These are phyloP conservation scores for Charaxes varanes DNA, from an alignment of 1,140 invertebrate genomes.

Conservation along the genomic window DNA sequence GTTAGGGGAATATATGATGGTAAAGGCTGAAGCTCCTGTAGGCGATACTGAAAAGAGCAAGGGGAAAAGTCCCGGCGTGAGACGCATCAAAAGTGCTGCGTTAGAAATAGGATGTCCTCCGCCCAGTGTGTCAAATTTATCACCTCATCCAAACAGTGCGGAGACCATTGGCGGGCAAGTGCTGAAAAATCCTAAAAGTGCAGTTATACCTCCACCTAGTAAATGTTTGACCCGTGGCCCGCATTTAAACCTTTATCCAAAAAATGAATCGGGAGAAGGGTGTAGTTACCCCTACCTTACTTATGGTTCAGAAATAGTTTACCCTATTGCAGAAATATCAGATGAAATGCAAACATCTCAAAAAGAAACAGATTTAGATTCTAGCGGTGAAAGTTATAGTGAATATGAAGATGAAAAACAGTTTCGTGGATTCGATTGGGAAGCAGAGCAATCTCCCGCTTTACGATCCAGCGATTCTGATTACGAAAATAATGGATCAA, in stretches of 20 bases:
- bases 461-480: conserved; percentile 73
- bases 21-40: conserved; percentile 52
- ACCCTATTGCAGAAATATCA: conserved; percentile 88
- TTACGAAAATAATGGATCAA: conserved; percentile 76
- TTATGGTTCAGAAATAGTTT: conserved; percentile 85
- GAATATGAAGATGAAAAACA: conserved; percentile 76
- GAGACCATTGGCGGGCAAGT: conserved; percentile 79
- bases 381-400: conserved; percentile 69
- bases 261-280: conserved; percentile 65
- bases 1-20: conserved; percentile 71
- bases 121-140: conserved; percentile 77
- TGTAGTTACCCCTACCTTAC: conserved; percentile 78
- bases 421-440: conserved; percentile 70
- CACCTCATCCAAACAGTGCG: conserved; percentile 79
- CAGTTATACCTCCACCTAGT: conserved; percentile 78
- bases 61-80: conserved; percentile 70
- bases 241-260: conserved; percentile 78
- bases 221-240: conserved; percentile 79
- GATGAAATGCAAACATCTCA: conserved; percentile 85
- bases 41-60: conserved; percentile 56
- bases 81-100: conserved; percentile 79
- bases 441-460: conserved; percentile 63
- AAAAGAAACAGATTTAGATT: conserved; percentile 78
- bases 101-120: conserved; percentile 79
- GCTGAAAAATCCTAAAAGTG: conserved; percentile 76